Evolutionary conservation across 53 echinoderm and acorn worm genomes (phyloP), one percentile per base, ranked within the genome.

Genomic region (Holothuria leucospilota): DNA sequence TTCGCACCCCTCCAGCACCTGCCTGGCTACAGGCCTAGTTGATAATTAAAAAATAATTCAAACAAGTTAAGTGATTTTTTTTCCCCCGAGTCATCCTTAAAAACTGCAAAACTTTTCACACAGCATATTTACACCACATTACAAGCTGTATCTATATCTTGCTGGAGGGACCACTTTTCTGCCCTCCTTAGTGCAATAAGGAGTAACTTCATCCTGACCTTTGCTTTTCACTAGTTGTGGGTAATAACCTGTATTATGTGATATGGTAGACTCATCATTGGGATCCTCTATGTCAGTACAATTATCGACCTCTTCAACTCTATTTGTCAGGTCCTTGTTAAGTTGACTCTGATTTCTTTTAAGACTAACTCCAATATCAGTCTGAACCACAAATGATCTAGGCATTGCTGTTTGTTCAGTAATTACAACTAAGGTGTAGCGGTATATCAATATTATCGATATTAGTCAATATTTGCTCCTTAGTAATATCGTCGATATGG

Each of bases 141-240:
- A 42, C 75, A 41, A 23, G 46, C 46, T 46, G 75, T 42, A 9
- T 42, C 42, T 14, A 25, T 9, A 23, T 41, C 46, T 74, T 42
- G 39, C 18, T 46, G n/a, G n/a, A n/a, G n/a, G n/a, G n/a, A n/a
- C n/a, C n/a, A n/a, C n/a, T n/a, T n/a, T n/a, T n/a, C n/a, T 39
- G 41, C 75, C 75, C 15, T 42, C 25, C 51, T 74, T 74, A 23
- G 75, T 34, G 41, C 15, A 5, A 74, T 74, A 74, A 41, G 75
- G 75, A 5, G 29, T 74, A 20, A 46, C 2, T 74, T 25, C 75
- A 74, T 51, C 51, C 20, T 40, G 20, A 74, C 46, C 42, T 8
- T 74, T 74, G 20, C 75, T 46, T 16, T 74, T 74, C 40, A 74
- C 41, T 51, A 74, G 11, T 46, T 74, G 75, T 34, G 8, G 13